Evolutionary conservation across 2,797 vertebrate genomes (phyloP), one percentile per base, ranked within the genome.

Genomic region (Syndactyla subalaris): DNA sequence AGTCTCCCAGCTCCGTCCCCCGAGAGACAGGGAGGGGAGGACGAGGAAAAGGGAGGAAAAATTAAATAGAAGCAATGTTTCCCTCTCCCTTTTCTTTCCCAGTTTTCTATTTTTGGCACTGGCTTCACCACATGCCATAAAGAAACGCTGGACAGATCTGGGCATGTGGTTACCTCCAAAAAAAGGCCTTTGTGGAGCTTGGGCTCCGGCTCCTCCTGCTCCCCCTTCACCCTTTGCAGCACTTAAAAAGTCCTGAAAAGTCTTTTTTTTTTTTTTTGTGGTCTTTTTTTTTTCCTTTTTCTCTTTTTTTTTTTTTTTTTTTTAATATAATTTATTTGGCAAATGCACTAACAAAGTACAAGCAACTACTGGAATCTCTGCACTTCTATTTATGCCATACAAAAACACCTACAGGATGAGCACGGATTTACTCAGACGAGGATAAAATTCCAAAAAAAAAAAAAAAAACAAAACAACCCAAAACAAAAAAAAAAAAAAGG

Each of bases 91-190:
- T n/a, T 36, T 27, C 30, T 77, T 68, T 54, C 24, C 34, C 78
- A n/a, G 30, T 21, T 81, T 51, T 79, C 94, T 85, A 76, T 88
- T 95, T 90, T 82, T 70, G 95, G 88, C 85, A 57, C 20, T 24
- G 61, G 79, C 32, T 65, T 74, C 54, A 22, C 15, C 73, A 14
- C 45, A 52, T 1, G 51, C 85, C 45, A 9, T 20, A 41, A n/a
- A 48, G 80, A 32, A 85, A 48, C 41, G 12, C 59, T 26, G 10
- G 83, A 7, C 65, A 34, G 72, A 52, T 73, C 15, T 9, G 89
- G 92, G 76, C 73, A 8, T 29, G 55, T 15, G 84, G 52, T 84
- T 46, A 59, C 8, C 21, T 48, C 88, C 84, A 30, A 29, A 72
- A 65, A 89, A 65, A n/a, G 81, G 89, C 38, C 43, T 94, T 75